phyloP scores from a whole-genome alignment of 2,797 vertebrate genomes.

The Enteromius thamalakanensis region DNA sequence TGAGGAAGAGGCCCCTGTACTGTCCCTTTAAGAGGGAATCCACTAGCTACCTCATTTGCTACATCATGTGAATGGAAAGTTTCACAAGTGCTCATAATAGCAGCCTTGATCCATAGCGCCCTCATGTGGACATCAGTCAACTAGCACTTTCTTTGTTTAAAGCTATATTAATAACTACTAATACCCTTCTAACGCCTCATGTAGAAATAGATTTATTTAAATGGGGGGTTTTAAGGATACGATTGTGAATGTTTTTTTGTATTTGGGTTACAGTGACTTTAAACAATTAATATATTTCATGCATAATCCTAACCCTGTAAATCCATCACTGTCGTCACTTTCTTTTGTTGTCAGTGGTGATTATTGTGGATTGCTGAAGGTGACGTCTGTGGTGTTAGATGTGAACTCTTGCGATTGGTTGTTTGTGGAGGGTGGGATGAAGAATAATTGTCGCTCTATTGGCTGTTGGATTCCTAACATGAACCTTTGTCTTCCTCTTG shows the following conservation, averaged over 20 bases:
- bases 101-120: conserved; percentile 16
- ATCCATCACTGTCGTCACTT: conserved; percentile 31
- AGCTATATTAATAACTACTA: neutral
- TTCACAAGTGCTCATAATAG: conserved; percentile 2
- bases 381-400: conserved; percentile 27
- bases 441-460: neutral
- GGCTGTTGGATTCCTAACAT: conserved; percentile 73
- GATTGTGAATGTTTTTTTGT: neutral
- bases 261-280: neutral
- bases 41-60: conserved; percentile 27
- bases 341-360: conserved; percentile 41
- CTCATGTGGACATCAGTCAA: conserved; percentile 17
- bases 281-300: neutral
- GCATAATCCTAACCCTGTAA: neutral
- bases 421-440: neutral
- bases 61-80: conserved; percentile 35
- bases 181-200: neutral
- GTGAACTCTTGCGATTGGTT: conserved; percentile 7
- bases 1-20: neutral
- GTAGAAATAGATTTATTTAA: neutral
- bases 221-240: neutral
- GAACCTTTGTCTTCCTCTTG: conserved; percentile 69
- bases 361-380: conserved; percentile 43
- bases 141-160: conserved; percentile 11
- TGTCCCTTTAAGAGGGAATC: conserved; percentile 31